These are phyloP conservation scores for Monodelphis domestica DNA, from an alignment of 2,797 vertebrate genomes.

Conservation along the genomic window DNA sequence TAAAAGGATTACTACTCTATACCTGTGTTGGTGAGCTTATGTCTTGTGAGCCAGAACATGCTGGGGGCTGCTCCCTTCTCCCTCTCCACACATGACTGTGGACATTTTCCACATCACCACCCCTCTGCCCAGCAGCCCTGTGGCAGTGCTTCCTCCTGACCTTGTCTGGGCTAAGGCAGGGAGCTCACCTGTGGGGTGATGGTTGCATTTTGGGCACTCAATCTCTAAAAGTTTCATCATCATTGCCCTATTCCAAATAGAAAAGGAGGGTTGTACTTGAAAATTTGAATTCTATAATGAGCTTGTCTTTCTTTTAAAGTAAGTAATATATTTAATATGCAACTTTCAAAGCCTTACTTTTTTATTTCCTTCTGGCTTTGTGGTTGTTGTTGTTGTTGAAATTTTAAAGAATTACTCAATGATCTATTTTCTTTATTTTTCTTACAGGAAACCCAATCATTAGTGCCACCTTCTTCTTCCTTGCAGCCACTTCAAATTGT, in stretches of 20 bases:
- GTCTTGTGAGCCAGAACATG: too few species aligned
- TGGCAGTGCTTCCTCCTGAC: too few species aligned
- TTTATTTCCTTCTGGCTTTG: neutral
- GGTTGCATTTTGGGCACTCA: too few species aligned
- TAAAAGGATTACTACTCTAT: neutral
- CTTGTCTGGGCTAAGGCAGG: too few species aligned
- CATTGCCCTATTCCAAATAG: neutral
- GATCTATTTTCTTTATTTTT: neutral
- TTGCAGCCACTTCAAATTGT: neutral
- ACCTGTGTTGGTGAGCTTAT: too few species aligned
- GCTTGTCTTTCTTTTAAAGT: neutral
- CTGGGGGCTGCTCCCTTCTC: too few species aligned
- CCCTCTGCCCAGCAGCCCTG: too few species aligned
- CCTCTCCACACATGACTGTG: too few species aligned
- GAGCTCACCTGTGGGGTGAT: too few species aligned
- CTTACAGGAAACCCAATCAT: neutral
- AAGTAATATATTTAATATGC: neutral
- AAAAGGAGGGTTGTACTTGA: neutral
- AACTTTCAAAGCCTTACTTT: neutral
- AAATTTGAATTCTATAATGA: neutral
- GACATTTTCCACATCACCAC: too few species aligned
- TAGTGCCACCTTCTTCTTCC: neutral
- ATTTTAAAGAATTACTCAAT: neutral
- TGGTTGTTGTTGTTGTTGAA: too few species aligned
- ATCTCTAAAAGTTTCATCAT: too few species aligned